These are phyloP conservation scores for Aphidius colemani DNA, from an alignment of 2,888 invertebrate genomes.

Conservation along the genomic window DNA sequence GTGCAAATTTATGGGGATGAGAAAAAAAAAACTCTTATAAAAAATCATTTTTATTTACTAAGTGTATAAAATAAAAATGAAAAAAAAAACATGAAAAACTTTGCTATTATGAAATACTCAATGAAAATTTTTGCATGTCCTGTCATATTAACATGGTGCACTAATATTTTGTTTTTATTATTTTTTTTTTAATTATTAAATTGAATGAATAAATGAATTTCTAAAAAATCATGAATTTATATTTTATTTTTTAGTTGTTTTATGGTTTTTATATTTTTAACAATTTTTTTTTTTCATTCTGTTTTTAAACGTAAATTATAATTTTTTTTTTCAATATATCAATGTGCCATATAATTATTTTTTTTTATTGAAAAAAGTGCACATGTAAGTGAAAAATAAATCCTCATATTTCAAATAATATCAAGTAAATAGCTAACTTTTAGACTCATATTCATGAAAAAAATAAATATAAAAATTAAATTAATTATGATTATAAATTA, in stretches of 20 bases:
- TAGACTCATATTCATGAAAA: no score
- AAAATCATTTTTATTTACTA: conserved; percentile 29
- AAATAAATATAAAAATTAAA: background rate
- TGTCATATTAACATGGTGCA: conserved; percentile 18
- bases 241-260: conserved; percentile 16
- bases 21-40: conserved; percentile 10
- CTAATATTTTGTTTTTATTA: conserved; percentile 10
- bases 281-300: background rate
- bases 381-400: conserved; percentile 25
- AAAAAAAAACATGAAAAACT: background rate
- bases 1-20: conserved; percentile 45
- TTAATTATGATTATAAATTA: conserved; percentile 19
- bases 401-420: conserved; percentile 3
- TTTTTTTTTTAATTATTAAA: conserved; percentile 11
- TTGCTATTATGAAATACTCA: conserved; percentile 13
- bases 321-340: conserved; percentile 31
- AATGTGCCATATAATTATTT: conserved; percentile 33
- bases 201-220: conserved; percentile 11
- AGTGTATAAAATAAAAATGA: background rate
- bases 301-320: conserved; percentile 12
- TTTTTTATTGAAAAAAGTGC: conserved; percentile 18
- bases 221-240: conserved; percentile 19
- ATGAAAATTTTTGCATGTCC: conserved; percentile 29
- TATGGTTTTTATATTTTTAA: conserved; percentile 3
- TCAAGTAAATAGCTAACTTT: conserved; percentile 5